phyloP scores from a whole-genome alignment of 2,888 invertebrate species.

The Tipula confusa region DNA sequence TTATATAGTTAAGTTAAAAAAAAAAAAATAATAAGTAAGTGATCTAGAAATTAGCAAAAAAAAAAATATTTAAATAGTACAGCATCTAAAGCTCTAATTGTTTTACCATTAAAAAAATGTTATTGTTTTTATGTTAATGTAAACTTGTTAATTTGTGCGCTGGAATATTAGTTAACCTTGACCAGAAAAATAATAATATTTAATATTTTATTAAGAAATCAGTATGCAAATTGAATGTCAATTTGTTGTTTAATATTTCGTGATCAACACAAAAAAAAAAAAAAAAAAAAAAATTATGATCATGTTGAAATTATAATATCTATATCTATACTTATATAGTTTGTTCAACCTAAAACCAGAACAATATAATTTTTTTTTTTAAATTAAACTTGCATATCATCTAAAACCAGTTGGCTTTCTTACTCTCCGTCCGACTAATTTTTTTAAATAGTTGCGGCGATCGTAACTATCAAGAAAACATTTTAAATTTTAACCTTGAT shows the following conservation, averaged over 20 bases:
- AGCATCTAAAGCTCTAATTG: neutral
- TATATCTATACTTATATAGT: neutral
- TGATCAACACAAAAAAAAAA: neutral
- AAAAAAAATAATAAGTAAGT: neutral
- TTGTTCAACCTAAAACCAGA: neutral
- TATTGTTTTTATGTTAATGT: neutral
- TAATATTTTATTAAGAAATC: neutral
- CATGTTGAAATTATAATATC: neutral
- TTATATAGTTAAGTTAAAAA: neutral
- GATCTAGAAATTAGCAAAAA: no score
- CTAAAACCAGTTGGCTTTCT: neutral
- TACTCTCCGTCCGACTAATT: neutral
- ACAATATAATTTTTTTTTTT: neutral
- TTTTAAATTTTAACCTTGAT: neutral
- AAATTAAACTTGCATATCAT: neutral
- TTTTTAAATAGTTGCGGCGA: neutral
- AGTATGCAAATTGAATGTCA: neutral
- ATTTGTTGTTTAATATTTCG: neutral
- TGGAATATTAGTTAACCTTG: neutral
- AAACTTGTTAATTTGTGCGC: neutral
- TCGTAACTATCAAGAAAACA: neutral
- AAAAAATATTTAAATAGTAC: neutral
- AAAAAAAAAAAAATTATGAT: neutral
- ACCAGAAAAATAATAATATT: neutral
- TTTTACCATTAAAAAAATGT: neutral